These are phyloP conservation scores for Dermochelys coriacea DNA, from an alignment of 2,797 vertebrate species.

Conservation along the genomic window DNA sequence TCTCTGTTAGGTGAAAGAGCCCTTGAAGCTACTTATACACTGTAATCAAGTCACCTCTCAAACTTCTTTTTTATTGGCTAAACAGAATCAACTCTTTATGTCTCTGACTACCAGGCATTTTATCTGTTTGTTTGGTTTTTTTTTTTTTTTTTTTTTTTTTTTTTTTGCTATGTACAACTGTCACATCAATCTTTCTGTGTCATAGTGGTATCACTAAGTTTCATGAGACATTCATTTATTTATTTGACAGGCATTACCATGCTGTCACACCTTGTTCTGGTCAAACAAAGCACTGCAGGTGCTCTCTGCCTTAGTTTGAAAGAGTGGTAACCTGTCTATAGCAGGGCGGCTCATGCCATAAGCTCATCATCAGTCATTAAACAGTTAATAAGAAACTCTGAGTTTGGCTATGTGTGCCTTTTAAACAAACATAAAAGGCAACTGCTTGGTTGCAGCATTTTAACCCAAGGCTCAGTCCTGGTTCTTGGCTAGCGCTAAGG, in stretches of 20 bases:
- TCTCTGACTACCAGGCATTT: neutral
- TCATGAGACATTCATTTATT: neutral
- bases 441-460: neutral
- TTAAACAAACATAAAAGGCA: neutral
- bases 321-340: neutral
- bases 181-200: neutral
- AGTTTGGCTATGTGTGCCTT: neutral
- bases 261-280: neutral
- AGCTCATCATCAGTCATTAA: neutral
- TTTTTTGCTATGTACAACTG: neutral
- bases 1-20: neutral
- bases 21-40: neutral
- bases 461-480: neutral
- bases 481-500: neutral
- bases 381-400: neutral
- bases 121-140: neutral
- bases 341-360: accelerated
- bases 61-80: neutral
- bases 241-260: neutral
- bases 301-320: neutral
- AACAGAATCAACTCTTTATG: neutral
- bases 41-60: neutral
- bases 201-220: neutral
- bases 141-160: neutral
- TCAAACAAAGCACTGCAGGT: too few relatives aligned